Evolutionary conservation across 2,888 invertebrate species (phyloP), one percentile per base, ranked within the genome.

Genomic region (Ophion obscuratus): DNA sequence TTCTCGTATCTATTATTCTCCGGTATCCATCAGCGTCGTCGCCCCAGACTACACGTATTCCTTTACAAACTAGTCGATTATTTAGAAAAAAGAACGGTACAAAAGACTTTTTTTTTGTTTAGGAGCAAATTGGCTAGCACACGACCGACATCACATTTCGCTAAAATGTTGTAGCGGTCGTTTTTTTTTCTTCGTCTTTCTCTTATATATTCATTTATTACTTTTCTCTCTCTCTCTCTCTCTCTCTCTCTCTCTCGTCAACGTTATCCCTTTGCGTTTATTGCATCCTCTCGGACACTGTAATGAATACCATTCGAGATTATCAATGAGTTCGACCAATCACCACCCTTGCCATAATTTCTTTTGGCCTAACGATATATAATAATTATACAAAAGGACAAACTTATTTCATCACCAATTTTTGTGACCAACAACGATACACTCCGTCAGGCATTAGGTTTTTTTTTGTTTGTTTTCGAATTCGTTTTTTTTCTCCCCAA

Each of bases 81-180:
- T 91, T 92, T 91, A 92, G 91, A 92, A 92, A 92, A 92, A 92
- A 90, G 91, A 92, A 92, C 89, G 89, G 91, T 92, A 92, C 90
- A 92, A 92, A 92, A 92, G 91, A 91, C 89, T 90, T 77, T 67
- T 62, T 89, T 90, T 77, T 67, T 62, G 17, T 71, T 88, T 90
- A 92, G 90, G 91, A 92, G 92, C 91, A 91, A 92, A 92, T 92
- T 92, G 92, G 92, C 92, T 92, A 92, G 89, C 89, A 89, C 90
- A 83, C 88, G 78, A 83, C 84, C 86, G 74, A 73, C 62, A 62
- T 80, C 67, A 68, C 79, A 68, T 81, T 79, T 78, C 59, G 79
- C 83, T 84, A 76, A 73, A 73, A 74, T 81, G 71, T 77, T 81
- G 71, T 76, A 81, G 81, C 82, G 64, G 78, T 62, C 78, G 78